Evolutionary conservation across 2,113 vertebrate species (phyloP).

Genomic region (Sceloporus undulatus): DNA sequence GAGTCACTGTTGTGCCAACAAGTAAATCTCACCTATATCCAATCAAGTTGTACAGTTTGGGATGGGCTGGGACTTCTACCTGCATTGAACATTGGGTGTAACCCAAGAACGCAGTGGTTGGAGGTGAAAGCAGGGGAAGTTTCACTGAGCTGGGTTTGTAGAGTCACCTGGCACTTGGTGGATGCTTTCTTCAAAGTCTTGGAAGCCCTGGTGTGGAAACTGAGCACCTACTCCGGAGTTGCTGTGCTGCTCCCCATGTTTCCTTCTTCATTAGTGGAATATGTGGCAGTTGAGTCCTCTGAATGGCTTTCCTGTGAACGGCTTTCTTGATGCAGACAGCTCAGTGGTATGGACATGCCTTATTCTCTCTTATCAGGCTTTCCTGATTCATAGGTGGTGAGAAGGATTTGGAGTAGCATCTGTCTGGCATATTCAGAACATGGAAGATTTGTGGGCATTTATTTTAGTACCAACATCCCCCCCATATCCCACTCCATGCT

Average conservation of each 20-base stretch:
- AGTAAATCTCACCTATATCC: conserved; percentile 29
- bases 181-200: not conserved
- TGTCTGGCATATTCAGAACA: no score
- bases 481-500: not conserved
- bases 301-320: not conserved
- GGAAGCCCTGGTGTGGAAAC: accelerated
- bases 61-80: not conserved
- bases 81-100: conserved; percentile 52
- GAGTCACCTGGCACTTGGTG: accelerated
- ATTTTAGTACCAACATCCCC: no score
- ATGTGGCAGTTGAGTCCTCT: not conserved
- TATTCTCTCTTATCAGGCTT: not conserved
- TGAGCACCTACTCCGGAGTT: accelerated
- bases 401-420: not conserved
- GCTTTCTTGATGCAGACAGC: not conserved
- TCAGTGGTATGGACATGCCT: not conserved
- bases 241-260: not conserved
- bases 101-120: conserved; percentile 15
- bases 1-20: conserved; percentile 39
- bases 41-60: not conserved
- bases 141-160: not conserved
- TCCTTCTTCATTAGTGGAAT: accelerated
- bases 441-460: no score
- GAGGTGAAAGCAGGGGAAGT: conserved; percentile 45
- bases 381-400: not conserved